Conservation (phyloP, 2,888 invertebrate species). For the Trissoscelio sp. region DNA sequence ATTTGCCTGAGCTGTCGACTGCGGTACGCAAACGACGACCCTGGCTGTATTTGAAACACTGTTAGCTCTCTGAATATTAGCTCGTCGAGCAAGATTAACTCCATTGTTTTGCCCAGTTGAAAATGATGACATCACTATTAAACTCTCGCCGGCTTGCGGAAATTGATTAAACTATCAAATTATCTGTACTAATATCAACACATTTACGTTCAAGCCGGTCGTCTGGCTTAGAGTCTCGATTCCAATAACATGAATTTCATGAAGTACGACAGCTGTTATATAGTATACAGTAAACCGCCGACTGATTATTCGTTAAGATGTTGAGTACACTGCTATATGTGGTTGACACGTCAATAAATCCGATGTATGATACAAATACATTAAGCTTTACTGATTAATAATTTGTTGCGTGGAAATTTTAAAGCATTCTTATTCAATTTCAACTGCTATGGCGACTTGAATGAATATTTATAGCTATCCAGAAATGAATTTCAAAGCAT, state of each 20-base stretch:
- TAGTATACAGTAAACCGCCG: constrained; percentile 28
- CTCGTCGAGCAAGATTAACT: constrained; percentile 83
- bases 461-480: too few relatives aligned
- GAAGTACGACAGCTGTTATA: constrained; percentile 48
- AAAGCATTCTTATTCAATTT: neutral
- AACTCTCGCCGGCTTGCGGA: constrained; percentile 82
- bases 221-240: constrained; percentile 57
- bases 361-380: constrained; percentile 47
- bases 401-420: constrained; percentile 31
- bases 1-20: constrained; percentile 61
- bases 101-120: constrained; percentile 81
- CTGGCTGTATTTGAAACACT: constrained; percentile 82
- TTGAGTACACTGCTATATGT: constrained; percentile 51
- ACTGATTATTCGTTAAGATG: constrained; percentile 68
- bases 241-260: constrained; percentile 69
- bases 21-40: constrained; percentile 75
- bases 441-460: too few relatives aligned
- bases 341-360: constrained; percentile 62
- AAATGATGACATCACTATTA: constrained; percentile 83
- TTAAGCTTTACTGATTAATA: constrained; percentile 38
- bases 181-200: constrained; percentile 83
- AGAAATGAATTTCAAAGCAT: too few relatives aligned
- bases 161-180: constrained; percentile 84
- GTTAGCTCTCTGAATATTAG: constrained; percentile 83
- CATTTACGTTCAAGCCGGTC: constrained; percentile 55